Evolutionary conservation across 2,113 vertebrate genomes (phyloP).

Genomic region (Oncorhynchus gorbuscha): DNA sequence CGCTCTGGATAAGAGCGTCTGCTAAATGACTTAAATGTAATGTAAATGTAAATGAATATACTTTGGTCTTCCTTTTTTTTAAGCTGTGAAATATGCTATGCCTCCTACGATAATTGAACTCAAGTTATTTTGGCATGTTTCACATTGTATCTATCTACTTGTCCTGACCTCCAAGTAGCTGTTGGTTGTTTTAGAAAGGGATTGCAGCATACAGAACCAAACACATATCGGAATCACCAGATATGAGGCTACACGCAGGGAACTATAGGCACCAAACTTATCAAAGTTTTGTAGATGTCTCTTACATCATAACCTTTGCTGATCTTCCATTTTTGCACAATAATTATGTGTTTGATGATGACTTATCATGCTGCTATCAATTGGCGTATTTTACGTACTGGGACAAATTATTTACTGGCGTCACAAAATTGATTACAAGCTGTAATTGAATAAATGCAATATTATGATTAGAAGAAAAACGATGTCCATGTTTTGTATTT

Average conservation of each 20-base stretch:
- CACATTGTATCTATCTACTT: background rate
- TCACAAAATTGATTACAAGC: constrained; percentile 5
- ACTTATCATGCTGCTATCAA: constrained; percentile 12
- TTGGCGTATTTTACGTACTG: background rate
- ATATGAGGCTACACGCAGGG: background rate
- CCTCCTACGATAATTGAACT: background rate
- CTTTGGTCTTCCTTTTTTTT: background rate
- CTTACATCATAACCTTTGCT: background rate
- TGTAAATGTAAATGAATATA: too few species aligned
- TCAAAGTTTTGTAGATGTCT: background rate
- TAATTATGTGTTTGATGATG: background rate
- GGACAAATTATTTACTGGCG: constrained; percentile 1
- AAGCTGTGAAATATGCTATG: constrained; percentile 6
- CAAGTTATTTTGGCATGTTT: constrained; percentile 6
- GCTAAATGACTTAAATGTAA: too few species aligned
- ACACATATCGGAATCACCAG: background rate
- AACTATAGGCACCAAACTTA: background rate
- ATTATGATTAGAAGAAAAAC: background rate
- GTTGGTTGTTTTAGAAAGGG: background rate
- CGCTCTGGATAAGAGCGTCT: too few species aligned
- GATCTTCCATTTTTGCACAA: constrained; percentile 2
- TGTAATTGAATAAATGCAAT: constrained; percentile 39
- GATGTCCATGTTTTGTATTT: background rate
- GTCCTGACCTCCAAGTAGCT: background rate
- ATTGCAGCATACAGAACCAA: background rate